Percentiles rank a stretch among this genome's conserved stretches.
Conservation (phyloP, 2,888 invertebrate species). For the Hololepta plana region DNA sequence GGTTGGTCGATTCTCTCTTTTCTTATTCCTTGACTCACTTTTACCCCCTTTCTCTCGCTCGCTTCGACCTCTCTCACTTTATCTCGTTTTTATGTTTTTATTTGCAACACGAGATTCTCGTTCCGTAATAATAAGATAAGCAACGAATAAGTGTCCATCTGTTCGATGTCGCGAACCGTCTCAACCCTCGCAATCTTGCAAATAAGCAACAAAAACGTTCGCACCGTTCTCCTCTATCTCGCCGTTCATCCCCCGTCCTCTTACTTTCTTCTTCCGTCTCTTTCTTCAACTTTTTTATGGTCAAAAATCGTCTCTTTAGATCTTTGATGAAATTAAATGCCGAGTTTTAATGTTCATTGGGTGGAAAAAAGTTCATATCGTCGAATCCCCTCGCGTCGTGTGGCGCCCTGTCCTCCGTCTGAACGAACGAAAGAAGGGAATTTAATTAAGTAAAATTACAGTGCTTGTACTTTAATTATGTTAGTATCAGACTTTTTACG, state of each 20-base stretch:
- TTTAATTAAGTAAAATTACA: constrained; percentile 37
- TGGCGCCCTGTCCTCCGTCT: constrained; percentile 12
- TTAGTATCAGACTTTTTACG: constrained; percentile 32
- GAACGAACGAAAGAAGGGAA: constrained; percentile 28
- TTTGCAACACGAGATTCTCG: too few species aligned
- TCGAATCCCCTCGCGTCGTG: constrained; percentile 18
- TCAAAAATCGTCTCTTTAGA: constrained; percentile 30
- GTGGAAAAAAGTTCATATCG: constrained; percentile 33
- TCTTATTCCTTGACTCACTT: too few species aligned
- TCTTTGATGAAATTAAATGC: constrained; percentile 34
- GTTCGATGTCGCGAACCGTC: constrained; percentile 17
- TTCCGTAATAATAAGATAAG: constrained; percentile 11
- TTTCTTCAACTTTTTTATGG: constrained; percentile 31
- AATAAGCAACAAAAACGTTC: constrained; percentile 14
- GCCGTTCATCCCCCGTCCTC: neutral
- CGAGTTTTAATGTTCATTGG: constrained; percentile 33
- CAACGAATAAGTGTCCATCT: constrained; percentile 23
- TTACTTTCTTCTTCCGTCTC: too few species aligned
- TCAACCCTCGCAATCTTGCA: constrained; percentile 16
- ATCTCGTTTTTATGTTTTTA: constrained; percentile 21
- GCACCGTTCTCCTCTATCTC: constrained; percentile 11
- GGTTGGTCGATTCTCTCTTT: too few species aligned
- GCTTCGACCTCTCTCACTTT: too few species aligned
- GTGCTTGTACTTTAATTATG: constrained; percentile 37
- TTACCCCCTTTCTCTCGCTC: too few species aligned